Conservation (phyloP, 2,113 vertebrate species). For the Sula dactylatra region DNA sequence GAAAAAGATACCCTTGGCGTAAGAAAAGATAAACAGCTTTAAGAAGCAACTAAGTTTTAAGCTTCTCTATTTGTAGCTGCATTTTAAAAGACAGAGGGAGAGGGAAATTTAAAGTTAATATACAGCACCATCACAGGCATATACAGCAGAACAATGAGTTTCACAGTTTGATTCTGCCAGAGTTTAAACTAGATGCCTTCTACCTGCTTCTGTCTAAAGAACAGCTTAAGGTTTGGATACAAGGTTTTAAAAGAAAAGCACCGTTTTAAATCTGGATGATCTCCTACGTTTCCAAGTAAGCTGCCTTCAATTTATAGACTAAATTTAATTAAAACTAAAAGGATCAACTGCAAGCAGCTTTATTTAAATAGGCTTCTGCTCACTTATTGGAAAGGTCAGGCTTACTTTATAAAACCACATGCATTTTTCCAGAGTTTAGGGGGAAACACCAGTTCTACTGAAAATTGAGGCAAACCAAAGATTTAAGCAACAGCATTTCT, state of each 20-base stretch:
- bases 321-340: constrained; percentile 62
- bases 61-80: neutral
- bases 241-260: constrained; percentile 33
- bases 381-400: constrained; percentile 4
- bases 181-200: neutral
- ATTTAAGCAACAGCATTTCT: neutral
- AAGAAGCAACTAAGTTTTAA: constrained; percentile 5
- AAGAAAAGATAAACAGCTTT: constrained; percentile 17
- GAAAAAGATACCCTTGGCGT: neutral
- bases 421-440: neutral
- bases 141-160: neutral
- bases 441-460: neutral
- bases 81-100: neutral
- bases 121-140: neutral
- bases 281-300: constrained; percentile 4
- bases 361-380: constrained; percentile 46
- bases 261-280: constrained; percentile 42
- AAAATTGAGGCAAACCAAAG: neutral
- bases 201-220: constrained; percentile 17
- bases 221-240: constrained; percentile 34
- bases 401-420: neutral
- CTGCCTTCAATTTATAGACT: constrained; percentile 45
- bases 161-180: neutral
- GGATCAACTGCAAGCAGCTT: constrained; percentile 53
- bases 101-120: neutral